Evolutionary conservation across 2,113 vertebrate species (phyloP).

Genomic region (Herpailurus yagouaroundi): DNA sequence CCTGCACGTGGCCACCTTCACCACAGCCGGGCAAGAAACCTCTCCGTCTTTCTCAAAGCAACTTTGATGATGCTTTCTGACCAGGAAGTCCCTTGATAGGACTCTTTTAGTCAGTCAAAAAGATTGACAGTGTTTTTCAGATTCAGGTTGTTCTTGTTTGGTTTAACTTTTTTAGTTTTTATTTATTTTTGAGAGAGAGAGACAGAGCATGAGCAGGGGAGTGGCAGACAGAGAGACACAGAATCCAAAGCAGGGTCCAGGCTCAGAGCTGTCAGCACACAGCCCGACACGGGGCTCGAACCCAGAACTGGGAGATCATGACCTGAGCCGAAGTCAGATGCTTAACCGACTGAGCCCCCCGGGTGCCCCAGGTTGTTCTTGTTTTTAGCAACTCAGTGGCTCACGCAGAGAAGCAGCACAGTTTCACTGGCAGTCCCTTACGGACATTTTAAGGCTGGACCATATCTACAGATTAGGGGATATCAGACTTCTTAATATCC

Average conservation of each 20-base stretch:
- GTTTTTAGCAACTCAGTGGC: neutral
- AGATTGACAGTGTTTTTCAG: neutral
- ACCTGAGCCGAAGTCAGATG: no score
- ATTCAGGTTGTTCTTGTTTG: neutral
- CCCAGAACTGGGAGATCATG: no score
- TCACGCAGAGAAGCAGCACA: neutral
- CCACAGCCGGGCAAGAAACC: neutral
- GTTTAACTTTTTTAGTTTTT: no score
- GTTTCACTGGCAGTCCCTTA: neutral
- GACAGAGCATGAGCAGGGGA: no score
- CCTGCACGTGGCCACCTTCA: neutral
- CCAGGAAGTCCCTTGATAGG: neutral
- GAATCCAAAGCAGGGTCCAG: no score
- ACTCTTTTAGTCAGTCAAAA: neutral
- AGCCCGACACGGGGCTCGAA: no score
- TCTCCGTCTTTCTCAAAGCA: neutral
- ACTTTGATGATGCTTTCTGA: neutral
- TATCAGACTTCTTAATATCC: conserved; percentile 2
- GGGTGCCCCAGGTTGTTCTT: neutral
- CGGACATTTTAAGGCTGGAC: neutral
- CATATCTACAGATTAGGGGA: neutral
- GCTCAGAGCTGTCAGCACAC: no score
- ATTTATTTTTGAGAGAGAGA: no score
- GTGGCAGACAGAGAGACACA: no score
- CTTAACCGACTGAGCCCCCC: no score